phyloP scores from a whole-genome alignment of 2,113 vertebrate genomes.

The Plotosus lineatus region DNA sequence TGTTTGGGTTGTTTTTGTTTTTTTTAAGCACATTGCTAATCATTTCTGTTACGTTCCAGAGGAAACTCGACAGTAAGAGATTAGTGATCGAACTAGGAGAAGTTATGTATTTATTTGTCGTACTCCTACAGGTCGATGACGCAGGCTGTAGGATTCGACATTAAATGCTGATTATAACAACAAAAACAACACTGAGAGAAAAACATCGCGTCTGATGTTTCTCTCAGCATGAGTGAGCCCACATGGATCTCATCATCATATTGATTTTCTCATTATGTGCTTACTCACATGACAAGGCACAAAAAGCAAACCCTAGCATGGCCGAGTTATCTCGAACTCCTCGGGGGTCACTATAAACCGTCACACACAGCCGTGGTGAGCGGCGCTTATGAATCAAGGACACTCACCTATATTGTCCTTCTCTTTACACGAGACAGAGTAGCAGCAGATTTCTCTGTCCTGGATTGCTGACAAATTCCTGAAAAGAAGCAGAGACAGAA shows the following conservation, averaged over 20 bases:
- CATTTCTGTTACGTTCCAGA: too few species aligned
- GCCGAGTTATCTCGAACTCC: not conserved
- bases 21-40: too few species aligned
- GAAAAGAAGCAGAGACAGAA: constrained; percentile 21
- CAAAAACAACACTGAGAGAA: not conserved
- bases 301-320: not conserved
- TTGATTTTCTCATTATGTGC: constrained; percentile 24
- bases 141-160: not conserved
- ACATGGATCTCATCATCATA: not conserved
- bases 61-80: too few species aligned
- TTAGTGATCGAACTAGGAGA: too few species aligned
- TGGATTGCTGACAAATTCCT: constrained; percentile 83
- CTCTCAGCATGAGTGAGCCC: not conserved
- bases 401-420: constrained; percentile 83
- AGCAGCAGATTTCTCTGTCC: constrained; percentile 83
- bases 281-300: constrained; percentile 5
- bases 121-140: not conserved
- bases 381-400: not conserved
- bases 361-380: not conserved
- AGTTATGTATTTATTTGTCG: not conserved
- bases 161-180: not conserved
- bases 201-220: not conserved
- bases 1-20: too few species aligned
- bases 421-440: constrained; percentile 85
- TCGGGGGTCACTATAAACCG: not conserved